A percentile compares a stretch with the other conserved stretches of the same genome.
Conservation (phyloP, 2,888 invertebrate species). For the Rapana venosa region DNA sequence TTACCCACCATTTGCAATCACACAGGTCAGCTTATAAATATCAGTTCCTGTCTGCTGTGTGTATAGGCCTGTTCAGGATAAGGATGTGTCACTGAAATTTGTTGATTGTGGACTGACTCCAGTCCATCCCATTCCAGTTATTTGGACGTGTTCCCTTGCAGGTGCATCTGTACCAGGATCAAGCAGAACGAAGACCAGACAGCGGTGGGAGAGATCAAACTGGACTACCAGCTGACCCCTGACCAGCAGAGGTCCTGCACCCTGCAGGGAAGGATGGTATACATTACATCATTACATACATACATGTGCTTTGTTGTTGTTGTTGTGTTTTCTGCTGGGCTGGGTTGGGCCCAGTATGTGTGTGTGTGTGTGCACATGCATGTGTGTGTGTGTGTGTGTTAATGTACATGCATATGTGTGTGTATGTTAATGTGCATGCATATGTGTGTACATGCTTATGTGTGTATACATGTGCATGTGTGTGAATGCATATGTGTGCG, state of each 20-base stretch:
- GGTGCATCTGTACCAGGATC: conserved; percentile 87
- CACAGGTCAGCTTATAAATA: too few species aligned
- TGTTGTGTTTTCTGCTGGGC: too few species aligned
- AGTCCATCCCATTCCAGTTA: not conserved
- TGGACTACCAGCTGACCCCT: conserved; percentile 35
- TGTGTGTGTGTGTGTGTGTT: too few species aligned
- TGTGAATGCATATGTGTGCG: too few species aligned
- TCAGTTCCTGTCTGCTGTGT: not conserved
- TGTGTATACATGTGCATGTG: too few species aligned
- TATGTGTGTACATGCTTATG: too few species aligned
- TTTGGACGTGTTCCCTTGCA: conserved; percentile 65
- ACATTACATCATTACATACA: too few species aligned
- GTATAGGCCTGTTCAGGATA: not conserved
- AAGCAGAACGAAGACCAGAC: conserved; percentile 89
- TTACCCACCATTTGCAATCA: too few species aligned
- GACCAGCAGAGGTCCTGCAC: not conserved
- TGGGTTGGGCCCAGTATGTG: not conserved
- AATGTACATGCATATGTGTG: not conserved
- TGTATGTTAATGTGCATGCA: too few species aligned
- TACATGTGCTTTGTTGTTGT: too few species aligned
- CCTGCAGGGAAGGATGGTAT: conserved; percentile 10
- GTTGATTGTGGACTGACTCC: not conserved
- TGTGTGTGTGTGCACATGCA: too few species aligned
- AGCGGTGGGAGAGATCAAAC: conserved; percentile 53
- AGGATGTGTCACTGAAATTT: not conserved